Evolutionary conservation across 92 coral and sea anemone species (phyloP), one percentile per base, ranked within the genome.

Genomic region (Actinernus sp.): DNA sequence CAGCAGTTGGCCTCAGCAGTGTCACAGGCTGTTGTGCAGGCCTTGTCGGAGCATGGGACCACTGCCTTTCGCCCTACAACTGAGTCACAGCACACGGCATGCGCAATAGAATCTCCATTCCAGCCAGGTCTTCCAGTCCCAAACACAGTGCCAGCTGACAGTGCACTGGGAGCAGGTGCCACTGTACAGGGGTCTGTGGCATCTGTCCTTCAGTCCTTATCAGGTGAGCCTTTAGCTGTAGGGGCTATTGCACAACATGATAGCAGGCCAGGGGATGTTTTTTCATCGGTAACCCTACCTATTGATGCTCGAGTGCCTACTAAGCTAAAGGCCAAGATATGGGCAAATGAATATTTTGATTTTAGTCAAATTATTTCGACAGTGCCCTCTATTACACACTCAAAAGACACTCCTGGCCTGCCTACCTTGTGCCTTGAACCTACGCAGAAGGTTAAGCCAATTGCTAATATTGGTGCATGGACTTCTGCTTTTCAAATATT

Each of bases 241-340:
- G n/a, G n/a, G n/a, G n/a, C n/a, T n/a, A n/a, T n/a, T n/a, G n/a
- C 53, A 9, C 55, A 38, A 21, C 52, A 10, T 11, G 18, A 38
- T 40, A 49, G 49, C 23, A 61, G 53, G 68, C 68, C 55, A 43
- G 30, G 67, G 52, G 67, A 60, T 14, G 46, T 60, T 11, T 69
- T 69, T 60, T 26, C 47, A 13, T 59, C 59, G 17, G 38, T 37
- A 29, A 50, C 70, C 45, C 44, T 83, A 40, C 72, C 83, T 14
- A 58, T 82, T 14, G 88, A 65, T 18, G 68, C 83, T 9, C 24
- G 59, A 51, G 76, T 81, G n/a, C 29, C 44, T 25, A 28, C 58
- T 20, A 74, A 74, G 49, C 40, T 74, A 4, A 82, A 66, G 71
- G 71, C 70, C 5, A 81, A 81, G 36, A 81, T 81, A 11, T 81